A percentile compares a stretch with the other conserved stretches of the same genome.
These are phyloP conservation scores for Pitta sordida DNA, from an alignment of 2,113 vertebrate species.

Conservation along the genomic window DNA sequence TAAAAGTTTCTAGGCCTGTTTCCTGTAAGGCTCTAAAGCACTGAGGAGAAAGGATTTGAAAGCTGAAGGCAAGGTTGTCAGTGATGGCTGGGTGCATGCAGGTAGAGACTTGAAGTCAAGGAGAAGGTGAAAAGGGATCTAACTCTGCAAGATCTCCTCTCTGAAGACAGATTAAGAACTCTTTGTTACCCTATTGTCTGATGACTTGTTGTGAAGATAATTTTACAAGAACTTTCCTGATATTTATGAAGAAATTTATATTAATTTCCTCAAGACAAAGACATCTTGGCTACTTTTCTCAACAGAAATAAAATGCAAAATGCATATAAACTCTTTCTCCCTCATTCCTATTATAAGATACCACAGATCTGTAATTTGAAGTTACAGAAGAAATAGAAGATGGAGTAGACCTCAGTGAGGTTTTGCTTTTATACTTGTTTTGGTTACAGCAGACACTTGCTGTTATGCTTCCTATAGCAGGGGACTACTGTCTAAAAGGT, in stretches of 20 bases:
- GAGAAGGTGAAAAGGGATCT: not conserved
- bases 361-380: not conserved
- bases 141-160: not conserved
- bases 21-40: not conserved
- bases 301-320: not conserved
- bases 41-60: not conserved
- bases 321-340: not conserved
- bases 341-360: not conserved
- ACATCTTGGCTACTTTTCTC: not conserved
- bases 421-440: not conserved
- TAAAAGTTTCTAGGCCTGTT: not conserved
- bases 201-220: not conserved
- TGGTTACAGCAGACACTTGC: not conserved
- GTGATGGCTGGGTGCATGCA: not conserved
- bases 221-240: not conserved
- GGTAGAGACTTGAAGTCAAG: not conserved
- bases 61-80: not conserved
- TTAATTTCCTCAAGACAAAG: not conserved
- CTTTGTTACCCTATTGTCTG: too few relatives aligned
- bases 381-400: not conserved
- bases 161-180: not conserved
- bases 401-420: not conserved
- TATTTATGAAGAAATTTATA: not conserved
- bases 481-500: not conserved
- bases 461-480: not conserved